A percentile compares a stretch with the other conserved stretches of the same genome.
Conservation (phyloP, 2,113 vertebrate species). For the Hypocryptadius cinnamomeus region DNA sequence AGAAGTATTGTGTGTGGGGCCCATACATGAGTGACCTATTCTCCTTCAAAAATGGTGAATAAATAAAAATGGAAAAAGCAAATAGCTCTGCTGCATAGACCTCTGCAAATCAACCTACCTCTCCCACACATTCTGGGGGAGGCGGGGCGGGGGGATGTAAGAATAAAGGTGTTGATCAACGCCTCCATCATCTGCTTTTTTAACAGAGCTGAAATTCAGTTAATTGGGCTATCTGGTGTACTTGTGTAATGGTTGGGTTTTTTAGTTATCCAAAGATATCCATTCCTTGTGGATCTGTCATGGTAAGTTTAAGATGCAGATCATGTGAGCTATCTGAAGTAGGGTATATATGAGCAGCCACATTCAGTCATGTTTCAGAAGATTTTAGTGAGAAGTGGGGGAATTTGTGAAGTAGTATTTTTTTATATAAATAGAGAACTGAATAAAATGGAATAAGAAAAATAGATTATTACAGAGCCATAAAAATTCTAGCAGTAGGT, state of each 20-base stretch:
- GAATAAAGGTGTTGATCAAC: background rate
- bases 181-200: too few species aligned
- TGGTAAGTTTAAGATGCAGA: background rate
- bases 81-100: background rate
- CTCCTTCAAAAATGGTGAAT: background rate
- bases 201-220: background rate
- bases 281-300: background rate
- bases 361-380: background rate
- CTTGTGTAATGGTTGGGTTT: background rate
- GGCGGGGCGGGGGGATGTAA: too few species aligned
- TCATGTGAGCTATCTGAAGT: background rate
- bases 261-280: background rate
- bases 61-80: background rate
- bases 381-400: background rate
- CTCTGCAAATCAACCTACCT: background rate
- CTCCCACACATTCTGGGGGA: fast-evolving
- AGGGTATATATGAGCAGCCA: background rate
- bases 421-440: background rate
- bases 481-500: background rate
- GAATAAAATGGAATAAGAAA: background rate
- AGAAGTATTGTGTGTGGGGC: background rate
- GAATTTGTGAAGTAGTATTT: background rate
- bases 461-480: background rate
- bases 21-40: background rate
- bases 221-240: background rate